Percentiles rank a stretch among this genome's conserved stretches.
Conservation (phyloP, 2,113 vertebrate genomes). For the Semnornis frantzii region DNA sequence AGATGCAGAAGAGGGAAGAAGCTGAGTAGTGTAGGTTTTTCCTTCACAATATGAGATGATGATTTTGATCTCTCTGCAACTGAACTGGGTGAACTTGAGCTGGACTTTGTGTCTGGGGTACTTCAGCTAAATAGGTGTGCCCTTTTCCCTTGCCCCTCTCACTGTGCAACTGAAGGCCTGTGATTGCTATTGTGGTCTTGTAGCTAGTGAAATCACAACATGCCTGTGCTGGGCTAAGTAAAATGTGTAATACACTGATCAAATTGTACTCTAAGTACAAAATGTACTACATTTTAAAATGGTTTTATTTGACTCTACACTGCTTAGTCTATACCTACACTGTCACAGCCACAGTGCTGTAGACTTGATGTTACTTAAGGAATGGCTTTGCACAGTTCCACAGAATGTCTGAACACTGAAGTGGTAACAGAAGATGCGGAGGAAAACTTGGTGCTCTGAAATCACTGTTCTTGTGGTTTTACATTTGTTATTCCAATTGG, state of each 20-base stretch:
- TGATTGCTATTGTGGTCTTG: not conserved
- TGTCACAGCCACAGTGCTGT: not conserved
- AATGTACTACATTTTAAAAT: not conserved
- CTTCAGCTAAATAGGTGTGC: not conserved
- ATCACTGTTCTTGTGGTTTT: not conserved
- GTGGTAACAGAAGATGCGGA: not conserved
- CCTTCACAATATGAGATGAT: fast-evolving
- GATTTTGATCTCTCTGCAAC: not conserved
- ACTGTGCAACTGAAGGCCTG: not conserved
- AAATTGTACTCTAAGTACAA: not conserved
- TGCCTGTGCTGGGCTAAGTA: not conserved
- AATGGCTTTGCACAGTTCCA: not conserved
- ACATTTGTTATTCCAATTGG: not conserved
- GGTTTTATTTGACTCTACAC: not conserved
- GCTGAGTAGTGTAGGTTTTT: not conserved
- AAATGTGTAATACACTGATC: not conserved
- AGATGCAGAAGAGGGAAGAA: not conserved
- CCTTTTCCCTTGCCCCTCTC: not conserved
- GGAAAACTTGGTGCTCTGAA: not conserved
- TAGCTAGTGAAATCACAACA: not conserved
- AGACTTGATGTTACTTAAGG: not conserved
- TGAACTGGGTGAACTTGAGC: not conserved
- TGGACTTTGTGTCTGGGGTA: not conserved
- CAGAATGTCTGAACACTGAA: not conserved
- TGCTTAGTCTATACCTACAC: not conserved